phyloP scores from a whole-genome alignment of 2,888 invertebrate genomes.

The Eupithecia insigniata region DNA sequence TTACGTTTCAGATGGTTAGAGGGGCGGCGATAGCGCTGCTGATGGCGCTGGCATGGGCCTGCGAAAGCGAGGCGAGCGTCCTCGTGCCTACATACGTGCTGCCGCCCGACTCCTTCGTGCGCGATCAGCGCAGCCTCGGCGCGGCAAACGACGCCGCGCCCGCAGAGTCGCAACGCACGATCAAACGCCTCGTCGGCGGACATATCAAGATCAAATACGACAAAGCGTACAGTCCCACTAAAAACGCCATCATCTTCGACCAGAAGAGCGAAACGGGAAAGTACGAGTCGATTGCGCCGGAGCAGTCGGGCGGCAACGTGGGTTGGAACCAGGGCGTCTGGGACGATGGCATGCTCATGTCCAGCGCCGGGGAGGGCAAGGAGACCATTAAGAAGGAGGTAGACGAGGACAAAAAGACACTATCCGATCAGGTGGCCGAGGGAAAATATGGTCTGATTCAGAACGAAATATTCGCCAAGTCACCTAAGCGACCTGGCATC shows the following conservation, averaged over 20 bases:
- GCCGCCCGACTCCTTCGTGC: slow-evolving; percentile 82
- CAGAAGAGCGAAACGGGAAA: slow-evolving; percentile 74
- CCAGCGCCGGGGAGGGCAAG: slow-evolving; percentile 89
- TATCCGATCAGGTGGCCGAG: slow-evolving; percentile 95
- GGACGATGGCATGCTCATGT: slow-evolving; percentile 87
- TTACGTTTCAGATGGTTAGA: slow-evolving; percentile 83
- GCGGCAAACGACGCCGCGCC: slow-evolving; percentile 61
- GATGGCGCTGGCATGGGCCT: slow-evolving; percentile 79
- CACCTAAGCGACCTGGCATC: slow-evolving; percentile 90
- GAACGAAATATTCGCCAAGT: slow-evolving; percentile 89
- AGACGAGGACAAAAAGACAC: slow-evolving; percentile 92
- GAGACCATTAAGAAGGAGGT: slow-evolving; percentile 73
- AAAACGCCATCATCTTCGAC: slow-evolving; percentile 71
- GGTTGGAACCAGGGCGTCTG: slow-evolving; percentile 84
- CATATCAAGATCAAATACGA: slow-evolving; percentile 83
- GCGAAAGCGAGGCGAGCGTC: slow-evolving; percentile 72
- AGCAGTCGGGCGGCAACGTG: slow-evolving; percentile 79
- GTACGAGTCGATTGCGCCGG: slow-evolving; percentile 71
- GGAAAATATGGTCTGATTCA: slow-evolving; percentile 95
- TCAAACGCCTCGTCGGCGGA: slow-evolving; percentile 88
- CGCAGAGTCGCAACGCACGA: slow-evolving; percentile 81
- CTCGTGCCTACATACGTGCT: slow-evolving; percentile 82
- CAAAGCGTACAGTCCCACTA: slow-evolving; percentile 72
- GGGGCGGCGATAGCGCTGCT: slow-evolving; percentile 80
- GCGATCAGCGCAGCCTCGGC: slow-evolving; percentile 79